phyloP scores from a whole-genome alignment of 1,140 invertebrate species.

The Drosophila yakuba region DNA sequence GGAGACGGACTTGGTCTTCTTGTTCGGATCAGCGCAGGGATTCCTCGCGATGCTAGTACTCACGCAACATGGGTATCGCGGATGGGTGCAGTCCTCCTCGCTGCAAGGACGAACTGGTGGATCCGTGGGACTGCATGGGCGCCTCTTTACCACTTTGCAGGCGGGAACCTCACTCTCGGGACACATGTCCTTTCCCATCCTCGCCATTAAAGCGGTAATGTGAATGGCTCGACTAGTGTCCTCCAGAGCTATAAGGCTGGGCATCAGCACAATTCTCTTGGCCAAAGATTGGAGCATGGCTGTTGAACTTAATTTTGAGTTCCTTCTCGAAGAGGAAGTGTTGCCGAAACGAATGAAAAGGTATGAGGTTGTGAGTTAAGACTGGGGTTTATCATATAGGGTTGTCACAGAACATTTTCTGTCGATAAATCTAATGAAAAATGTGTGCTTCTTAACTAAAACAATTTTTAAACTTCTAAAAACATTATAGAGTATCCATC shows the following conservation, averaged over 20 bases:
- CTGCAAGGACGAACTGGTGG: slow-evolving; percentile 12
- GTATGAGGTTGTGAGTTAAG: neutral
- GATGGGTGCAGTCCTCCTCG: slow-evolving; percentile 9
- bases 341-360: slow-evolving; percentile 1
- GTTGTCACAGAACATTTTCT: neutral
- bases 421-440: neutral
- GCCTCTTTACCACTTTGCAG: neutral
- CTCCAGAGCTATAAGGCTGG: too few species aligned
- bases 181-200: neutral
- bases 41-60: neutral
- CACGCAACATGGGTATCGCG: slow-evolving; percentile 12
- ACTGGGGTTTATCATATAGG: neutral
- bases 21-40: neutral
- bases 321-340: neutral
- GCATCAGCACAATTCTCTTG: neutral
- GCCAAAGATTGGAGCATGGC: slow-evolving; percentile 9
- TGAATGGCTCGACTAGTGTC: neutral
- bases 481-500: too few species aligned
- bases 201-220: neutral
- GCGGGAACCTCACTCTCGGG: neutral
- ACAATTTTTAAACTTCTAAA: too few species aligned
- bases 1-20: slow-evolving; percentile 2
- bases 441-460: too few species aligned
- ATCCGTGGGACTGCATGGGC: slow-evolving; percentile 15
- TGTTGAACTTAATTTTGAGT: slow-evolving; percentile 17